phyloP scores from a whole-genome alignment of 2,113 vertebrate genomes.

The Paramormyrops kingsleyae region DNA sequence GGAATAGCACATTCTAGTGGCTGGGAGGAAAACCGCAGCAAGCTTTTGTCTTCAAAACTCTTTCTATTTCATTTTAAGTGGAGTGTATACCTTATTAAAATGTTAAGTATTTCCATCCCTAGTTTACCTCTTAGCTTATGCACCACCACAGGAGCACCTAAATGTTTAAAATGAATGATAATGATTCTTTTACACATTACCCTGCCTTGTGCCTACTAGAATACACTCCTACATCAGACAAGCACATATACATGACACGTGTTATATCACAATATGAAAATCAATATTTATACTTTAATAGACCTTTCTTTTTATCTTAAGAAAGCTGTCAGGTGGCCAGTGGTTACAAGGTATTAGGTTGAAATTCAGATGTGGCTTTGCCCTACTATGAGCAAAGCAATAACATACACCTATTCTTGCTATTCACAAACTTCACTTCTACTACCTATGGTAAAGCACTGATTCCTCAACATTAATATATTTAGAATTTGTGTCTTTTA shows the following conservation, averaged over 20 bases:
- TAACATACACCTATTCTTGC: neutral
- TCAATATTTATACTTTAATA: neutral
- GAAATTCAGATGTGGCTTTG: neutral
- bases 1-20: constrained; percentile 89
- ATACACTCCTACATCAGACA: neutral
- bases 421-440: neutral
- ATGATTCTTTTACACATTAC: neutral
- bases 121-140: neutral
- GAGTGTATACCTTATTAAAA: neutral
- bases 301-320: neutral
- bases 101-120: neutral
- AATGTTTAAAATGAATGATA: neutral
- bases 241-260: neutral
- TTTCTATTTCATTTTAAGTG: neutral
- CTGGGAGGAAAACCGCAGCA: constrained; percentile 60
- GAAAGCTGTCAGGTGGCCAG: neutral
- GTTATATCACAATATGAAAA: neutral
- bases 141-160: neutral
- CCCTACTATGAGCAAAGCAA: neutral
- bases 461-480: neutral
- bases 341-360: neutral
- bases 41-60: neutral
- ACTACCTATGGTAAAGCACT: neutral
- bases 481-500: neutral
- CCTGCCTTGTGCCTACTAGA: neutral